Evolutionary conservation across 2,113 vertebrate species (phyloP), one percentile per base, ranked within the genome.

Genomic region (Tetraodon nigroviridis): DNA sequence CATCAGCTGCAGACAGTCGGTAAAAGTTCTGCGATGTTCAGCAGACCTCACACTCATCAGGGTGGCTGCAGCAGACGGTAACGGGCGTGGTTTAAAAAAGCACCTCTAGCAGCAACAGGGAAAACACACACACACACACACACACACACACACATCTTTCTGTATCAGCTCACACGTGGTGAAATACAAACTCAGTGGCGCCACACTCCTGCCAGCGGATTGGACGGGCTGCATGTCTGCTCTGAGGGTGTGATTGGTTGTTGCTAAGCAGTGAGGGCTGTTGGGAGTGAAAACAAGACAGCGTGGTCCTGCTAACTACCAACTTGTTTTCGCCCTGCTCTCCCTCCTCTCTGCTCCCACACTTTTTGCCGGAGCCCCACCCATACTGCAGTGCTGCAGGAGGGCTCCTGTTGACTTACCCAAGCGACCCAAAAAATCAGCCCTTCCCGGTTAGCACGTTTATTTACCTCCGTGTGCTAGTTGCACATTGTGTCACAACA

Each of bases 241-340:
- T 77, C 67, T 55, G 10, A 29, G 40, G 62, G 77, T 86, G 75
- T 73, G 79, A 91, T 90, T 92, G 62, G 91, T 91, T 92, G 91
- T 92, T 92, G 90, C 91, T 87, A 92, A 92, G 91, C 89, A 91
- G 91, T 91, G 84, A 88, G 84, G 86, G 83, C 81, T 78, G 78
- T 67, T 55, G 65, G 68, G 82, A 82, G 83, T 78, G 71, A 85
- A 84, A 86, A 76, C 75, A 84, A 80, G 79, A 49, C 71, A 66
- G 50, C 86, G 11, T 82, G 89, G 90, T 90, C 89, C 87, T 86
- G 58, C 73, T 60, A 74, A 83, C 64, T 53, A 75, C 29, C 61
- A 42, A 48, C 50, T 70, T 64, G 24, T 67, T 58, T 71, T 67
- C 47, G 55, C 72, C 51, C 62, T 53, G 12, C 67, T 42, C 57